A percentile compares a stretch with the other conserved stretches of the same genome.
These are phyloP conservation scores for Campoplex nolae DNA, from an alignment of 2,888 invertebrate species.

Conservation along the genomic window DNA sequence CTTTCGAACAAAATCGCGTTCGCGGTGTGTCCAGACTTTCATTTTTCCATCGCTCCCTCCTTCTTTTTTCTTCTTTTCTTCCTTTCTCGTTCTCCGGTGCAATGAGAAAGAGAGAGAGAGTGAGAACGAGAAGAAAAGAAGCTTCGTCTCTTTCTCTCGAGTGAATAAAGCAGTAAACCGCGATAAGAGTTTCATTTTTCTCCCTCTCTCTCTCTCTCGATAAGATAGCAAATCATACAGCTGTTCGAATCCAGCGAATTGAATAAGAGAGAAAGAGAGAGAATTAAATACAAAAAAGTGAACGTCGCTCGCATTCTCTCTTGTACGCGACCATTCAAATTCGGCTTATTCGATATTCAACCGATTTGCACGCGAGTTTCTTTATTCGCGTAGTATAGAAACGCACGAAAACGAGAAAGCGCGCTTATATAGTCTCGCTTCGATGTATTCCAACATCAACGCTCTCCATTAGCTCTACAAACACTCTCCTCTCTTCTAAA, in stretches of 20 bases:
- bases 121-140: constrained; percentile 19
- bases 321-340: constrained; percentile 6
- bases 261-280: constrained; percentile 31
- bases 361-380: constrained; percentile 4
- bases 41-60: constrained; percentile 48
- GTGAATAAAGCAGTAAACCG: constrained; percentile 48
- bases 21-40: constrained; percentile 52
- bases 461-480: constrained; percentile 67
- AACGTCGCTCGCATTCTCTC: constrained; percentile 36
- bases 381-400: background rate
- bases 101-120: constrained; percentile 2
- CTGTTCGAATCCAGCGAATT: constrained; percentile 56
- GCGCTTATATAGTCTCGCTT: constrained; percentile 31
- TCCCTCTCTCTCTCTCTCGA: constrained; percentile 35
- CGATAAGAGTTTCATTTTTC: constrained; percentile 54
- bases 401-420: constrained; percentile 22
- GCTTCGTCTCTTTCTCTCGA: background rate
- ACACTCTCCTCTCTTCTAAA: constrained; percentile 54
- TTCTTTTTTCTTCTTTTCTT: background rate
- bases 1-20: constrained; percentile 34
- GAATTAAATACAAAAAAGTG: constrained; percentile 3
- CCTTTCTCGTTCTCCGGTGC: background rate
- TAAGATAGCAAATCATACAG: constrained; percentile 70
- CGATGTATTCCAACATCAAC: constrained; percentile 25
- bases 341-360: constrained; percentile 25